Conservation (phyloP, 2,797 vertebrate genomes). For the Rhyacichthys aspro region DNA sequence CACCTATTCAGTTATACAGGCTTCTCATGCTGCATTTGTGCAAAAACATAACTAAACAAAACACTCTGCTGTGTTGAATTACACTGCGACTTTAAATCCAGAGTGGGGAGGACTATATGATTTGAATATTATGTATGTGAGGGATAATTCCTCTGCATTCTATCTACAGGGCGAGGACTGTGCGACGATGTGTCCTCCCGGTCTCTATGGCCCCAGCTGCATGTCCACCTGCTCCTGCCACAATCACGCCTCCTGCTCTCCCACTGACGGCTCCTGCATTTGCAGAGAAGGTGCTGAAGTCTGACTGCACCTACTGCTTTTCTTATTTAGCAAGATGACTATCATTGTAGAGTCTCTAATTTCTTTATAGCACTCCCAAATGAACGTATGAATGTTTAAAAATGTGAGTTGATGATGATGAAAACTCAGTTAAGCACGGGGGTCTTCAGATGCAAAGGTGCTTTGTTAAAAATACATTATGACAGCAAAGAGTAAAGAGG, state of each 20-base stretch:
- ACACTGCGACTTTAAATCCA: too few relatives aligned
- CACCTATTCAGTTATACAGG: too few relatives aligned
- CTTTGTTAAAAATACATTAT: too few relatives aligned
- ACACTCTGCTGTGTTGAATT: neutral
- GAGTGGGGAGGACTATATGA: neutral
- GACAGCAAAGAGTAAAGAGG: too few relatives aligned
- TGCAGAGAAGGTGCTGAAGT: slow-evolving; percentile 90
- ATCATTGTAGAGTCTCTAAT: too few relatives aligned
- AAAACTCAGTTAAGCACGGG: too few relatives aligned
- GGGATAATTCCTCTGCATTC: slow-evolving; percentile 3
- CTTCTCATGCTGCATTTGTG: slow-evolving; percentile 23
- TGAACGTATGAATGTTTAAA: too few relatives aligned
- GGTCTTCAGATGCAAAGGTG: too few relatives aligned
- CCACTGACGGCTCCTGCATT: slow-evolving; percentile 90
- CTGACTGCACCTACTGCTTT: slow-evolving; percentile 8
- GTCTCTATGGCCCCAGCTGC: slow-evolving; percentile 91
- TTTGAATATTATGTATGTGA: neutral
- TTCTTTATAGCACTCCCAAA: too few relatives aligned
- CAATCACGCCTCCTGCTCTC: slow-evolving; percentile 89
- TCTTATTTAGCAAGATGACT: neutral
- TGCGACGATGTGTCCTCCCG: slow-evolving; percentile 82
- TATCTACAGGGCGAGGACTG: slow-evolving; percentile 87
- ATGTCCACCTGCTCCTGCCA: slow-evolving; percentile 89
- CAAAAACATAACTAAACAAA: slow-evolving; percentile 30
- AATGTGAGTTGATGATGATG: too few relatives aligned